Evolutionary conservation across 2,113 vertebrate species (phyloP).

Genomic region (Engraulis encrasicolus): DNA sequence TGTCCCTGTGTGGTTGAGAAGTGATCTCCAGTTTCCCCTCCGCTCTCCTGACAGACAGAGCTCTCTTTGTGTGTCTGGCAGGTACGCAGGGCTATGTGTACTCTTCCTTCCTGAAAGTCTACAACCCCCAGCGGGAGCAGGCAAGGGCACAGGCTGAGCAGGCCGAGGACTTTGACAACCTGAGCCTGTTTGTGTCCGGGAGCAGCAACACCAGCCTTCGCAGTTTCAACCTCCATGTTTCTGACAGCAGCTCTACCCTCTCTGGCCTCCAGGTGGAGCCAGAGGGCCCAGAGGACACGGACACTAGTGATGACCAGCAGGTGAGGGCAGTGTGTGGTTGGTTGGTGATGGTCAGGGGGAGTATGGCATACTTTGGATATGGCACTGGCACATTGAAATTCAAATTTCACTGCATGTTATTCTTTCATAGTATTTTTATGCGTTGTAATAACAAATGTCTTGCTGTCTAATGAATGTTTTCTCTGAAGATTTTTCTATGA

Average conservation of each 20-base stretch:
- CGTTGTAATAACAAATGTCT: no score
- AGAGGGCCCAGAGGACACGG: slow-evolving; percentile 58
- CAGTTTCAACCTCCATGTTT: slow-evolving; percentile 66
- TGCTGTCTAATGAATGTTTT: no score
- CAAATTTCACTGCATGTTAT: no score
- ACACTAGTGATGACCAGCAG: slow-evolving; percentile 74
- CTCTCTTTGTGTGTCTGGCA: slow-evolving; percentile 57
- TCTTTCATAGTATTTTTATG: no score
- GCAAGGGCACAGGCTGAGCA: slow-evolving; percentile 58
- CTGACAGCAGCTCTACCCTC: slow-evolving; percentile 75
- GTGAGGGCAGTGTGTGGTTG: slow-evolving; percentile 65
- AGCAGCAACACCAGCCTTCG: slow-evolving; percentile 72
- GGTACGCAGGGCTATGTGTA: slow-evolving; percentile 88
- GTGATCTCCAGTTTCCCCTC: background rate
- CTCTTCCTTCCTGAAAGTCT: slow-evolving; percentile 92
- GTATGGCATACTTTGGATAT: no score
- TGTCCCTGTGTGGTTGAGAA: background rate
- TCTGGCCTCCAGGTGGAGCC: slow-evolving; percentile 73
- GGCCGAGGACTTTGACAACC: slow-evolving; percentile 89
- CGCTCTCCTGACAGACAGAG: slow-evolving; percentile 17
- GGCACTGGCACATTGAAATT: no score
- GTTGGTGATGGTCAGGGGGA: no score
- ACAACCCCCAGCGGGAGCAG: slow-evolving; percentile 81
- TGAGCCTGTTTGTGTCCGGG: slow-evolving; percentile 90
- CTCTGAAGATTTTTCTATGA: no score